Evolutionary conservation across 2,113 vertebrate species (phyloP).

Genomic region (Hemiprocne comata): DNA sequence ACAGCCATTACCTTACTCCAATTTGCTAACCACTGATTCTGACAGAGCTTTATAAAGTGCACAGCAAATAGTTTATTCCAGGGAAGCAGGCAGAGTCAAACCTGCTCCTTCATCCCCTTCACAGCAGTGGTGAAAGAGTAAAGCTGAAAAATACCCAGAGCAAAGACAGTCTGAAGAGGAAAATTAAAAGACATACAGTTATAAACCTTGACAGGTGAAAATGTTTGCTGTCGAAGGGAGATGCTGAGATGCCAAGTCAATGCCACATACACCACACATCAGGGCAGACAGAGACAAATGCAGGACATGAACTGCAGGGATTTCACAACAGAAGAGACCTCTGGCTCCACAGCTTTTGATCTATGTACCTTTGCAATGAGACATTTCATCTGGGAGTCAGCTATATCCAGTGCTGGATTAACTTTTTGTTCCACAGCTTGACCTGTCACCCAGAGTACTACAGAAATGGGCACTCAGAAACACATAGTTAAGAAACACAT

Average conservation of each 20-base stretch:
- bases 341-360: conserved; percentile 10
- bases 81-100: conserved; percentile 29
- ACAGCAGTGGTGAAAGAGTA: background rate
- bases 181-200: conserved; percentile 58
- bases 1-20: conserved; percentile 51
- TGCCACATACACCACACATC: conserved; percentile 2
- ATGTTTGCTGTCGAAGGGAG: conserved; percentile 57
- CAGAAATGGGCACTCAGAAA: conserved; percentile 18
- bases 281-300: conserved; percentile 10
- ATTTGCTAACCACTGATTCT: conserved; percentile 56
- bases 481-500: background rate
- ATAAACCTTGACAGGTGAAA: conserved; percentile 66
- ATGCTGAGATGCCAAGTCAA: conserved; percentile 41
- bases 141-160: background rate
- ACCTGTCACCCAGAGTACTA: background rate
- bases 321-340: conserved; percentile 26
- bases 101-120: conserved; percentile 48
- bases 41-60: conserved; percentile 35
- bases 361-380: conserved; percentile 10
- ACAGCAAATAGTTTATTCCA: conserved; percentile 51
- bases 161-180: conserved; percentile 8
- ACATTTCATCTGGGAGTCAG: conserved; percentile 32
- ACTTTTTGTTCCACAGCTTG: conserved; percentile 10
- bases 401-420: conserved; percentile 18
- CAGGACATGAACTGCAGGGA: background rate